Evolutionary conservation across 2,797 vertebrate genomes (phyloP).

Genomic region (Calcarius lapponicus): DNA sequence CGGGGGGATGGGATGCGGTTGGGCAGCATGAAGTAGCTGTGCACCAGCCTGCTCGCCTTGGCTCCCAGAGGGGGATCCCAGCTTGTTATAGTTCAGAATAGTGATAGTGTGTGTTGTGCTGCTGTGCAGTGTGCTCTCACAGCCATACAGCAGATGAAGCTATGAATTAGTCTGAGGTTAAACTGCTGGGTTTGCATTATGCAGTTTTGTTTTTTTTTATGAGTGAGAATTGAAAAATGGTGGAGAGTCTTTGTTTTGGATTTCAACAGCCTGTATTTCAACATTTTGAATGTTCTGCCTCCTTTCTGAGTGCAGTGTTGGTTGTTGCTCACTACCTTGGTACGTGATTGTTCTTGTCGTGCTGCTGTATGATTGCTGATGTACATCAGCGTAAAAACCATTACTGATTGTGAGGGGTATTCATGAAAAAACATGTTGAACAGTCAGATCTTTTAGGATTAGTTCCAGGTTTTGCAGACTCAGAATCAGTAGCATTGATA

Average conservation of each 20-base stretch:
- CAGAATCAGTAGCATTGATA: background rate
- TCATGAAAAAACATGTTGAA: background rate
- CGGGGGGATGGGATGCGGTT: background rate
- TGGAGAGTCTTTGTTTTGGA: background rate
- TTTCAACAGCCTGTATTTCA: background rate
- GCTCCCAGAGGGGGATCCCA: background rate
- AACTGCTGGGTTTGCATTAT: background rate
- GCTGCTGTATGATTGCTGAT: background rate
- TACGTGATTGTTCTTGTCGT: fast-evolving
- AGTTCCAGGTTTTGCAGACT: background rate
- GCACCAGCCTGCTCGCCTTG: background rate
- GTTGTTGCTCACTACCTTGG: background rate
- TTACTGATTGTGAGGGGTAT: background rate
- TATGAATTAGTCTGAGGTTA: background rate
- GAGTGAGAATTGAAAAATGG: background rate
- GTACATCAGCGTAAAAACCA: background rate
- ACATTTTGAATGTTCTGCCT: background rate
- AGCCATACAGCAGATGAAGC: background rate
- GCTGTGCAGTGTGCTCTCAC: fast-evolving
- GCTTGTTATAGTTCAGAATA: fast-evolving
- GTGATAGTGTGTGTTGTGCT: fast-evolving
- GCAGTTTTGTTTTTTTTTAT: background rate
- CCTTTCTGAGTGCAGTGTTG: background rate
- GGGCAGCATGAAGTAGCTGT: background rate
- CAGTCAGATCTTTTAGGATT: background rate